Percentiles rank a stretch among this genome's conserved stretches.
phyloP scores from a whole-genome alignment of 1,140 invertebrate species.

The Apis laboriosa region DNA sequence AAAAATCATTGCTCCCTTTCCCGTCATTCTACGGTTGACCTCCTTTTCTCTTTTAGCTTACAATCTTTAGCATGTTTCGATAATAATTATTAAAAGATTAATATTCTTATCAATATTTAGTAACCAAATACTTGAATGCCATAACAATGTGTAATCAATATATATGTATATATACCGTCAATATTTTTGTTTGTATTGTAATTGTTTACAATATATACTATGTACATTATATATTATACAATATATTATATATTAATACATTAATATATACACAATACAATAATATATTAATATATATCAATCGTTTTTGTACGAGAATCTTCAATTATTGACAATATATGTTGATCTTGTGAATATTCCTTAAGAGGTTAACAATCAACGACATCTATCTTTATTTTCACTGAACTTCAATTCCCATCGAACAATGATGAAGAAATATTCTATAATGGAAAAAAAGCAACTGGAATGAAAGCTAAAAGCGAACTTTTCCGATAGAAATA shows the following conservation, averaged over 20 bases:
- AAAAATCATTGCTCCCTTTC: slow-evolving; percentile 30
- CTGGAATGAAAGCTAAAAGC: not conserved
- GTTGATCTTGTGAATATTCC: too few species aligned
- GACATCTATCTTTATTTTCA: not conserved
- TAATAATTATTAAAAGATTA: not conserved
- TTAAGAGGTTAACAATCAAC: not conserved
- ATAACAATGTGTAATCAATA: too few species aligned
- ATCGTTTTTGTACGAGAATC: too few species aligned
- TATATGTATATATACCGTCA: too few species aligned
- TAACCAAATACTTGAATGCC: too few species aligned
- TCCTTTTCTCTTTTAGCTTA: not conserved
- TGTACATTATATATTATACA: not conserved
- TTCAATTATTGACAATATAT: too few species aligned
- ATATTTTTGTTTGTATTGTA: too few species aligned
- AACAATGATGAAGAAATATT: not conserved
- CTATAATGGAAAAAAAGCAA: not conserved
- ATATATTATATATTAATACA: too few species aligned
- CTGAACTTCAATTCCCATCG: too few species aligned
- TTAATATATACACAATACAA: too few species aligned
- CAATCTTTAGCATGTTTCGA: not conserved
- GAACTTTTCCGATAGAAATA: not conserved
- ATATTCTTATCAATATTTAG: too few species aligned
- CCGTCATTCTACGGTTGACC: not conserved
- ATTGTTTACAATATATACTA: not conserved
- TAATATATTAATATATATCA: too few species aligned